Base-by-base conservation (phyloP, 1,140 invertebrate species). In the Glossosoma conforme region DNA sequence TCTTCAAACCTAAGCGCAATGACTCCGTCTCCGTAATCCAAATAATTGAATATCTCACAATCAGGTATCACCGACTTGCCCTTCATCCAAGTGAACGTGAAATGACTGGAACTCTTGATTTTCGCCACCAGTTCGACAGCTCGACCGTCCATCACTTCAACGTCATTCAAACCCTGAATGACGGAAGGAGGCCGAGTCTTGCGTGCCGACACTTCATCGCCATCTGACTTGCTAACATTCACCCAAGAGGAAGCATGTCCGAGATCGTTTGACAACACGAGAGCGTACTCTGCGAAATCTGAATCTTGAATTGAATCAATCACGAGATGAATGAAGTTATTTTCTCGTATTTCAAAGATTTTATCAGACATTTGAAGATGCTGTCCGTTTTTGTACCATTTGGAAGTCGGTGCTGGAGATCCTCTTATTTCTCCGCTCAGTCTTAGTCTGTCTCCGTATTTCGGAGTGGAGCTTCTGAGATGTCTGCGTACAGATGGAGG, bases 51-150 rank as follows among this genome's bases (percentile, higher is more conserved):
- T 59, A 83, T 79, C n/a, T 78, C 75, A 55, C 77, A 81, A 60
- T 88, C 77, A n/a, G 75, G 72, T 17, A 92, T 65, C 33, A 82
- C 74, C 54, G 79, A 76, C 17, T 78, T 81, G 59, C 88, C 81
- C 59, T 82, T 83, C 21, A 80, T 74, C 89, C 89, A 92, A 20
- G 77, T 62, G 9, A 89, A 77, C 17, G 77, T 77, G 42, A 85
- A 79, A 8, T 85, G 84, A 44, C 77, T 72, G 20, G 52, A 59
- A 74, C 77, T 75, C 42, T 71, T 59, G 2, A 84, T 55, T 51
- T 63, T 62, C 18, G 77, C 71, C 25, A 70, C 66, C 13, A 84
- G 65, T 62, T 81, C 79, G 20, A 79, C 71, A n/a, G 74, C 76
- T 46, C 83, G 69, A 13, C 80, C 77, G 60, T 86, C 84, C 49